Percentiles rank a stretch among this genome's conserved stretches.
Conservation (phyloP, 2,888 invertebrate species). For the Choristoneura rosaceana region DNA sequence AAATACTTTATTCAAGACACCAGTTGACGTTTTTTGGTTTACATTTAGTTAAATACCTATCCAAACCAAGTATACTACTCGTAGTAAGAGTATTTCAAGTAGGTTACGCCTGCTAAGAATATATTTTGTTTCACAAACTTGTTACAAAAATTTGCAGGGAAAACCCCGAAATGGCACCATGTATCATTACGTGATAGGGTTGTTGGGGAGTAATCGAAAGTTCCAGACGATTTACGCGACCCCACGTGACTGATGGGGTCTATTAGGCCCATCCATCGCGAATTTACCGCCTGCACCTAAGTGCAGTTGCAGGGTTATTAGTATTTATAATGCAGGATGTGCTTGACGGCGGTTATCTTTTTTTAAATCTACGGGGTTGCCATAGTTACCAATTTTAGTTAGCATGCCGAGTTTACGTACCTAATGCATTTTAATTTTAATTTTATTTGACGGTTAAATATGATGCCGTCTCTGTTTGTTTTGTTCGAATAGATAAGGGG, state of each 20-base stretch:
- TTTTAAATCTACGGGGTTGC: not conserved
- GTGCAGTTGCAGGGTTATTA: slow-evolving; percentile 51
- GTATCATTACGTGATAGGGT: slow-evolving; percentile 21
- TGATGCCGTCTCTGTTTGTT: too few species aligned
- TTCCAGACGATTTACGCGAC: slow-evolving; percentile 78
- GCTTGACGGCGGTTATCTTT: slow-evolving; percentile 1
- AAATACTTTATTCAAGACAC: too few species aligned
- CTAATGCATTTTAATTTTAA: too few species aligned
- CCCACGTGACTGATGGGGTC: slow-evolving; percentile 68
- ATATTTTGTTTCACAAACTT: not conserved
- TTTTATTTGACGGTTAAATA: too few species aligned
- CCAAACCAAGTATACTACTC: too few species aligned
- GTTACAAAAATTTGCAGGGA: not conserved
- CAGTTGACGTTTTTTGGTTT: too few species aligned
- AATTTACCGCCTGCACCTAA: slow-evolving; percentile 71
- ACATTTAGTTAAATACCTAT: too few species aligned
- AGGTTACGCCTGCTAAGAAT: too few species aligned
- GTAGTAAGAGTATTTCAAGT: too few species aligned
- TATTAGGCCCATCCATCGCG: slow-evolving; percentile 72
- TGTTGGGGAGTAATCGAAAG: slow-evolving; percentile 67
- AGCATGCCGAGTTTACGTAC: too few species aligned
- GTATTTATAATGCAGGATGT: slow-evolving; percentile 45
- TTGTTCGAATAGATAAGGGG: too few species aligned
- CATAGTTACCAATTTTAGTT: too few species aligned
- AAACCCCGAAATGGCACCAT: not conserved